Percentiles rank a stretch among this genome's conserved stretches.
Evolutionary conservation across 2,113 vertebrate species (phyloP).

Genomic region (Leptocoma aspasia): DNA sequence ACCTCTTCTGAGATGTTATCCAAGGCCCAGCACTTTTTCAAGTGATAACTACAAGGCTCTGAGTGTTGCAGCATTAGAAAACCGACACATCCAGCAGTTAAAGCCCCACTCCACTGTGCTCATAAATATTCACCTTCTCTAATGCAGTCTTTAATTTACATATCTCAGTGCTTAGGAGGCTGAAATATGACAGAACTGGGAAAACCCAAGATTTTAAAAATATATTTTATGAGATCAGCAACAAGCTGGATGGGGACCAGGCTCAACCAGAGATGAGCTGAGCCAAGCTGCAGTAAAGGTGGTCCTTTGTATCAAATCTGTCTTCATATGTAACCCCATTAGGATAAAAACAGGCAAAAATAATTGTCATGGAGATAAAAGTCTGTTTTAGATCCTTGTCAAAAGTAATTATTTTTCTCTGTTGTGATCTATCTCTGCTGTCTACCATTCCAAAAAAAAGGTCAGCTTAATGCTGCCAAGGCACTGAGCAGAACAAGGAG

Average conservation of each 20-base stretch:
- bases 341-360: slow-evolving; percentile 9
- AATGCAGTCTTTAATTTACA: slow-evolving; percentile 19
- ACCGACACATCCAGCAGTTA: background rate
- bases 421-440: background rate
- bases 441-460: slow-evolving; percentile 20
- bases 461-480: background rate
- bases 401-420: slow-evolving; percentile 43
- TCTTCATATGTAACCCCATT: background rate
- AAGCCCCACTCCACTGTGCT: background rate
- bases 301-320: slow-evolving; percentile 24
- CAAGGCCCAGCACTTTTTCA: background rate
- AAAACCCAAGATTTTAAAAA: slow-evolving; percentile 17
- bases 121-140: slow-evolving; percentile 51
- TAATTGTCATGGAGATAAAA: background rate
- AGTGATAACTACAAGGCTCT: background rate
- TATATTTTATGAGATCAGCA: slow-evolving; percentile 33
- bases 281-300: background rate
- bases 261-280: background rate
- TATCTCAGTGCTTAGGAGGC: background rate
- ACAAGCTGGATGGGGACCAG: background rate
- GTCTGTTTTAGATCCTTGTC: background rate
- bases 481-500: background rate
- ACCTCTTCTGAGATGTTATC: background rate
- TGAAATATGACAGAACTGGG: slow-evolving; percentile 25
- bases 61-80: background rate